Base-by-base conservation (phyloP, 2,797 vertebrate genomes). In the Mus caroli region DNA sequence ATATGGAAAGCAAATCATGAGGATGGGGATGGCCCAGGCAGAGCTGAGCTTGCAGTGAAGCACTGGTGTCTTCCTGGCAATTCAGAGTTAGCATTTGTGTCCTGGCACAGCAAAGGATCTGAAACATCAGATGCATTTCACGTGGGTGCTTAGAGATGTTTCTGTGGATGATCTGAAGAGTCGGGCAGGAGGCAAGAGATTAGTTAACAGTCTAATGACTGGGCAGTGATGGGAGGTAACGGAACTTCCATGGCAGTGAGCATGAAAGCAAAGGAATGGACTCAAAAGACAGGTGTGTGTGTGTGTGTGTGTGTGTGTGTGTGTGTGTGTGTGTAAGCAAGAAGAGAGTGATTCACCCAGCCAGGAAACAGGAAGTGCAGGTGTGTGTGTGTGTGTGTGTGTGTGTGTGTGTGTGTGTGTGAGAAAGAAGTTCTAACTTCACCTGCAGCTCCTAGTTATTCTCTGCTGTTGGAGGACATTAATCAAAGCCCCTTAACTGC, bases 11-110 rank as follows among this genome's bases (percentile, higher is more conserved):
- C 46, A 75, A n/a, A 90, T 34, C 22, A 62, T 43, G 13, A 82
- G 52, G 95, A 80, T 88, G 62, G 71, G 89, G 92, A 75, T 75
- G 64, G 75, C 90, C 4, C 3, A 95, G 28, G 24, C n/a, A 96
- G 79, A 85, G 58, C 46, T 85, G 56, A 89, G 56, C 2, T 54
- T 87, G 62, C 67, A 60, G 15, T 13, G 75, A 54, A 89, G 76
- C 31, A 19, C 50, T 37, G 76, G 58, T 84, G n/a, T 83, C 90
- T 94, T 96, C 84, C 84, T 89, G 92, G 17, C 46, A 90, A 54
- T 58, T 80, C 31, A 37, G 4, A 62, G 43, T 76, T 95, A 73
- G 54, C 58, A 73, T 78, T 95, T 52, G 69, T 67, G 37, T 82
- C 40, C 77, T 92, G 94, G 84, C 56, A 62, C 3, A 0, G 46